A percentile compares a stretch with the other conserved stretches of the same genome.
Evolutionary conservation across 2,888 invertebrate genomes (phyloP).

Genomic region (Melanostoma scalare): DNA sequence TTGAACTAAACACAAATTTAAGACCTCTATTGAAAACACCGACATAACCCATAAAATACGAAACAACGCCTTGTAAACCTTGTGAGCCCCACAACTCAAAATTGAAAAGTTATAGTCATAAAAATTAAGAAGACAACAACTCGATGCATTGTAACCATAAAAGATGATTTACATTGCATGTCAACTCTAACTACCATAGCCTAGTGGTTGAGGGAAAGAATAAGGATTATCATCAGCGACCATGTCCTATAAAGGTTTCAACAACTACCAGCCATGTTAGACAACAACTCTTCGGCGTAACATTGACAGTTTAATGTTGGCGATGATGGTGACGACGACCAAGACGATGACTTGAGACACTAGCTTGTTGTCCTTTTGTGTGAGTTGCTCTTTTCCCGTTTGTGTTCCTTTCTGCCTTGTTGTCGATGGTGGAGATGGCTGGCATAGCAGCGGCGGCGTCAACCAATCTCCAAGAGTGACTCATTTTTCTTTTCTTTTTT

Average conservation of each 20-base stretch:
- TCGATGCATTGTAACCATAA: conserved; percentile 64
- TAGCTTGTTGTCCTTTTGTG: conserved; percentile 48
- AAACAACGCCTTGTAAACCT: conserved; percentile 15
- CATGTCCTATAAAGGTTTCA: conserved; percentile 45
- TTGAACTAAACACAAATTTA: conserved; percentile 17
- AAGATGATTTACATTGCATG: conserved; percentile 64
- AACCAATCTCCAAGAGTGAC: conserved; percentile 29
- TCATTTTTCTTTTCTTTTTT: conserved; percentile 30
- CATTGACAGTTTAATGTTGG: conserved; percentile 71
- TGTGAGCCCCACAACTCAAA: conserved; percentile 8
- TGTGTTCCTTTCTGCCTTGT: conserved; percentile 46
- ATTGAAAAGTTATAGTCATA: conserved; percentile 55
- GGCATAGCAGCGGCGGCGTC: conserved; percentile 5
- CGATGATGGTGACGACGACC: conserved; percentile 52
- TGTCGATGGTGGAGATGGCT: conserved; percentile 12
- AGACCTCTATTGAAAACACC: conserved; percentile 22
- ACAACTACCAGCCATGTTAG: conserved; percentile 58
- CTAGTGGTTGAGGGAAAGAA: conserved; percentile 9
- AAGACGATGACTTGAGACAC: conserved; percentile 1
- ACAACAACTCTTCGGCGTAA: conserved; percentile 57
- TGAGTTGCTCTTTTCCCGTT: neutral
- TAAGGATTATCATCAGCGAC: conserved; percentile 49
- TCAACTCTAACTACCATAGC: conserved; percentile 26
- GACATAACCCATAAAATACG: conserved; percentile 15
- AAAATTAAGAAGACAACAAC: conserved; percentile 66